Evolutionary conservation across 2,888 invertebrate genomes (phyloP), one percentile per base, ranked within the genome.

Genomic region (Ornithoptera alexandrae): DNA sequence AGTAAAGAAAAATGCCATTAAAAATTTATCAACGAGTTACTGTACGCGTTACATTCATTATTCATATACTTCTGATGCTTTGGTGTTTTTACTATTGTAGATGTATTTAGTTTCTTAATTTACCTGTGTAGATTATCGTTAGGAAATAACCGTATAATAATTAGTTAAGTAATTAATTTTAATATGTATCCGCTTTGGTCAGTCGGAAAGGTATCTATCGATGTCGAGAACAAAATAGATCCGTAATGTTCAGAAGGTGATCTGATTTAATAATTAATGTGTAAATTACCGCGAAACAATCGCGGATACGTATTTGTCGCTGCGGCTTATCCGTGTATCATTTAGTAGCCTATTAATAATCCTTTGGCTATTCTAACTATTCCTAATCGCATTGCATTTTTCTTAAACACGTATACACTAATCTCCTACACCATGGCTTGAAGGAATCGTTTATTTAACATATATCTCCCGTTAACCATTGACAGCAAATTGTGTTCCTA

Each of bases 241-340:
- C 91, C 89, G 89, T 79, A 78, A 84, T 79, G 78, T 80, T 79
- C 75, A 78, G 79, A 80, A 84, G 83, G 84, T 85, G 85, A 81
- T 85, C 86, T 87, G 86, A 84, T 86, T 89, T 83, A 82, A 86
- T 90, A 88, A 90, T 89, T 88, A 86, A 88, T 89, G 81, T 83
- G 79, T 84, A 83, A 84, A 76, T 77, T 89, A 89, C 87, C 75
- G 79, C 82, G 89, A 89, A 90, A 78, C 78, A 81, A 81, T 89
- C 74, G 81, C 89, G 89, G 90, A 90, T 89, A 87, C 82, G 79
- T 80, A 73, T 78, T 77, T 76, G 74, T 76, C 75, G 72, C 74
- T 71, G 68, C 72, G 36, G 24, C 24, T 66, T 30, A 65, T 57
- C 36, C 58, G 39, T 62, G 20, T 62, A 69, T 62, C 36, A 62